A percentile compares a stretch with the other conserved stretches of the same genome.
These are phyloP conservation scores for Atta cephalotes DNA, from an alignment of 1,140 invertebrate genomes.

Conservation along the genomic window DNA sequence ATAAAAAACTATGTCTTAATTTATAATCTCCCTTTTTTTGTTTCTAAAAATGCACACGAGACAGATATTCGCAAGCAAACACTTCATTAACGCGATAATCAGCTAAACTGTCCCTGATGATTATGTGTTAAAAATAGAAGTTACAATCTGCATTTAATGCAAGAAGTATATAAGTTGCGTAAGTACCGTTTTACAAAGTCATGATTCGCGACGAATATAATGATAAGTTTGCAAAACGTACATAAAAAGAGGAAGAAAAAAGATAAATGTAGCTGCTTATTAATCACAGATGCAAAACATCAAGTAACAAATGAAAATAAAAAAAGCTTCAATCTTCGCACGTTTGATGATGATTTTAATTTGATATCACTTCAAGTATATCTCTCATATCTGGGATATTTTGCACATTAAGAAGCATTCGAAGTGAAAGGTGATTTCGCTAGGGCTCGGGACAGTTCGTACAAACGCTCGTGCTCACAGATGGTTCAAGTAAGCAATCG, in stretches of 20 bases:
- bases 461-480: slow-evolving; percentile 56
- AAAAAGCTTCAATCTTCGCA: neutral
- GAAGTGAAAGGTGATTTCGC: neutral
- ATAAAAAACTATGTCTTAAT: neutral
- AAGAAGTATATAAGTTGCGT: neutral
- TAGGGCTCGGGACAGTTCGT: neutral
- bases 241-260: neutral
- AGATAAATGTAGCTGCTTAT: neutral
- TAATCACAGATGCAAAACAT: slow-evolving; percentile 12
- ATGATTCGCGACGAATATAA: neutral
- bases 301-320: neutral
- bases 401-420: neutral
- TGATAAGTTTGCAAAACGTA: slow-evolving; percentile 2
- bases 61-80: neutral
- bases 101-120: neutral
- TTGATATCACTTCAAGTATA: neutral
- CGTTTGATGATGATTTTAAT: neutral
- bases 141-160: neutral
- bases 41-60: neutral
- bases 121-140: slow-evolving; percentile 36
- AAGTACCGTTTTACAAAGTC: slow-evolving; percentile 9
- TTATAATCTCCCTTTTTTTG: neutral
- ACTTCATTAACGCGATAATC: slow-evolving; percentile 19
- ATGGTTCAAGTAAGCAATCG: slow-evolving; percentile 78
- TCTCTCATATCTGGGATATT: neutral